Conservation (phyloP, 2,888 invertebrate genomes). For the Cryptophagus acutangulus region DNA sequence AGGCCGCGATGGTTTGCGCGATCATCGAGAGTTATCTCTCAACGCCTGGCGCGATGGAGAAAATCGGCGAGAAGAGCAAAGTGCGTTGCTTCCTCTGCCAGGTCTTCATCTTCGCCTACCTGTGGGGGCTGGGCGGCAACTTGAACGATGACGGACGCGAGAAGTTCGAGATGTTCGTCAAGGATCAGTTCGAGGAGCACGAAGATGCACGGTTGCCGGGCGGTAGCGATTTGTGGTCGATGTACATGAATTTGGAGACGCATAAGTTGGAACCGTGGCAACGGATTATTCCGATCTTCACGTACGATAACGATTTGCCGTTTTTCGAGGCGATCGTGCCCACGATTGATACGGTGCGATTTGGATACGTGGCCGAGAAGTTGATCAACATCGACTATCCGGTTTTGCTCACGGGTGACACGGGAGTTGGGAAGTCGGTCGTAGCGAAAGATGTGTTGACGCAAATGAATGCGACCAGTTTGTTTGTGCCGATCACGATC, state of each 20-base stretch:
- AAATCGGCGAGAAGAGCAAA: conserved; percentile 55
- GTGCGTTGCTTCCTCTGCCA: conserved; percentile 65
- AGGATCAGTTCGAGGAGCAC: conserved; percentile 65
- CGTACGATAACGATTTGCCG: conserved; percentile 63
- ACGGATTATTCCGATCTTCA: conserved; percentile 69
- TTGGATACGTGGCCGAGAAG: conserved; percentile 74
- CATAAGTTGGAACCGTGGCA: conserved; percentile 72
- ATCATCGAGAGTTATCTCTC: conserved; percentile 66
- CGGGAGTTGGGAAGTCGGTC: conserved; percentile 87
- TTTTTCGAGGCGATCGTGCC: conserved; percentile 90
- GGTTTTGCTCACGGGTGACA: conserved; percentile 85
- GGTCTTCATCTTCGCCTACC: conserved; percentile 73
- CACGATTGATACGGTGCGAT: conserved; percentile 85
- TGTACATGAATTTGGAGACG: conserved; percentile 67
- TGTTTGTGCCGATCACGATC: conserved; percentile 70
- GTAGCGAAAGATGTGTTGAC: conserved; percentile 72
- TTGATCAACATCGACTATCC: conserved; percentile 68
- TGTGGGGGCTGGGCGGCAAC: conserved; percentile 88
- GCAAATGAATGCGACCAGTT: conserved; percentile 55
- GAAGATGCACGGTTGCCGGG: conserved; percentile 67
- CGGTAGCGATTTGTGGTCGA: conserved; percentile 68
- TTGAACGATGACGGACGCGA: conserved; percentile 65
- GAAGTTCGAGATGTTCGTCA: conserved; percentile 64
- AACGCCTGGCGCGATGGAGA: conserved; percentile 52
- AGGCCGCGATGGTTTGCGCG: conserved; percentile 69